Percentiles rank a stretch among this genome's conserved stretches.
These are phyloP conservation scores for Anas platyrhynchos DNA, from an alignment of 2,113 vertebrate genomes.

Conservation along the genomic window DNA sequence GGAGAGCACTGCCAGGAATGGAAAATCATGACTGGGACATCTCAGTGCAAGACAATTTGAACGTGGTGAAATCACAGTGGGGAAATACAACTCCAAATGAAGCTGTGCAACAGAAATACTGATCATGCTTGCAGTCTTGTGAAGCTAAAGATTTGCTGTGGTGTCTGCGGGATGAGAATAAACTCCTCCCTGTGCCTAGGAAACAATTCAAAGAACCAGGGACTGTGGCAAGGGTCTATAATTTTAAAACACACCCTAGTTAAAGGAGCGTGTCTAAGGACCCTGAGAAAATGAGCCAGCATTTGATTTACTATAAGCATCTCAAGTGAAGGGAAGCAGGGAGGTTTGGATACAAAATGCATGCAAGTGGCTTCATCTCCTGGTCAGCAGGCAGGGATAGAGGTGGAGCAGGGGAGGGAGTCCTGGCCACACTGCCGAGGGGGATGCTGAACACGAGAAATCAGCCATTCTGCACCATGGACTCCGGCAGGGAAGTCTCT, in stretches of 20 bases:
- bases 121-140: not conserved
- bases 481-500: not conserved
- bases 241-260: not conserved
- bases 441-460: not conserved
- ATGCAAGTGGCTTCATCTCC: not conserved
- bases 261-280: not conserved
- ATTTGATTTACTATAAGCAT: not conserved
- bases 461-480: not conserved
- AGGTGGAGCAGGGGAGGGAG: not conserved
- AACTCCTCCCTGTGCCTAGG: not conserved
- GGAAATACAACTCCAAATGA: not conserved
- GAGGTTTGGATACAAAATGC: not conserved
- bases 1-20: not conserved
- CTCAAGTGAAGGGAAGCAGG: not conserved
- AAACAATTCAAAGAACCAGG: not conserved
- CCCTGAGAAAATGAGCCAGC: not conserved
- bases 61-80: not conserved
- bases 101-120: not conserved
- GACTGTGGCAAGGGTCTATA: not conserved
- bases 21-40: not conserved
- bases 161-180: not conserved
- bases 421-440: not conserved
- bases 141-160: not conserved
- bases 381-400: not conserved
- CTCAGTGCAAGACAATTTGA: not conserved